Evolutionary conservation across 2,113 vertebrate species (phyloP), one percentile per base, ranked within the genome.

Genomic region (Eidolon helvum): DNA sequence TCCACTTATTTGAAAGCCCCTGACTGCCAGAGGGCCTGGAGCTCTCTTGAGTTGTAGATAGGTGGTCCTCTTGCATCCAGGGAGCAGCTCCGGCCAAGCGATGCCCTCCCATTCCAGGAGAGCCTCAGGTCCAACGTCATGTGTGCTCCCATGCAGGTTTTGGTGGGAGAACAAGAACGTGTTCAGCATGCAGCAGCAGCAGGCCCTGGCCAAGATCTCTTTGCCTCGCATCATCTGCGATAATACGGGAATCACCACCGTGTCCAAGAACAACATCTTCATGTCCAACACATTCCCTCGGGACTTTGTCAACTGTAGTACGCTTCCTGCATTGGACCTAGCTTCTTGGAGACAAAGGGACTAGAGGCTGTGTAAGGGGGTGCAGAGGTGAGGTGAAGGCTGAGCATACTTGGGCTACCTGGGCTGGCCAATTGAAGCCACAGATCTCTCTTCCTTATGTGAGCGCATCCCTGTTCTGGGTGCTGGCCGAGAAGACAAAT

Each of bases 181-280:
- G 85, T 99, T 99, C 98, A 99, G 98, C 92, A 55, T 7, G 1
- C 18, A 80, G 65, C 99, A 99, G 97, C 98, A 95, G 96, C 89
- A 28, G 69, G 97, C 98, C 10, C 98, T 99, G 78, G 98, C 95
- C 22, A 75, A 4, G 5, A 97, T 99, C 85, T 99, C 98, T 74
- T 97, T 99, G 94, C 98, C 99, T n/a, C 99, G 99, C 19, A 98
- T 99, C 97, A 99, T 99, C 96, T 99, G 99, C 57, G 99, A 99
- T 97, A 99, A 99, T 98, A 99, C 98, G 4, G 98, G 98, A 96
- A 99, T 99, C 97, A 96, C 93, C 24, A 97, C 95, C 0, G 99
- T 99, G 77, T 99, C 99, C 19, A 97, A 90, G 4, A 97, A 99
- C 98, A 98, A 99, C 97, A 99, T 99, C 18, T 99, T 99, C 97